Percentiles rank a stretch among this genome's conserved stretches.
These are phyloP conservation scores for Gortyna flavago DNA, from an alignment of 2,888 invertebrate species.

Conservation along the genomic window DNA sequence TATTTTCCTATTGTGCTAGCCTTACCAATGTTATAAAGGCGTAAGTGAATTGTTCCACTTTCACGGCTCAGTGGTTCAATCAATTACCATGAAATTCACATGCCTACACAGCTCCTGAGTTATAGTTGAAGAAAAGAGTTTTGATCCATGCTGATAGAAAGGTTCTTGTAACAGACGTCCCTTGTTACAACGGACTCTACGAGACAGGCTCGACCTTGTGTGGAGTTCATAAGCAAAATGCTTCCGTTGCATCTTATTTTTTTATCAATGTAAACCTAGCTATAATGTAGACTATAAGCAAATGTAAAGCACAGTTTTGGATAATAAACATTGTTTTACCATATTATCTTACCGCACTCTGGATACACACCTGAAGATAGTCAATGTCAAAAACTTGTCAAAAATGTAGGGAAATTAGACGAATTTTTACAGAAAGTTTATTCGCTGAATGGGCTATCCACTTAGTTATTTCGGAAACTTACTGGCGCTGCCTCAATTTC, in stretches of 20 bases:
- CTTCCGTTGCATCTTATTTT: no score
- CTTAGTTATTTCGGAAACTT: background rate
- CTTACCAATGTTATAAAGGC: slow-evolving; percentile 33
- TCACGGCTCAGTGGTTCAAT: slow-evolving; percentile 39
- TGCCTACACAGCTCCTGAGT: background rate
- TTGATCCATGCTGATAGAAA: background rate
- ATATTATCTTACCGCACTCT: background rate
- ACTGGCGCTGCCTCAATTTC: no score
- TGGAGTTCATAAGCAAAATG: no score
- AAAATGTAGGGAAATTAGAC: no score
- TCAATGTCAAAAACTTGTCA: no score
- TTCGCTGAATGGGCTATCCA: background rate
- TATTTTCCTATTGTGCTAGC: slow-evolving; percentile 25
- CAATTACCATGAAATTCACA: slow-evolving; percentile 40
- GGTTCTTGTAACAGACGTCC: background rate
- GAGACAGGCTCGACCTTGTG: no score
- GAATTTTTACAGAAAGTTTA: background rate
- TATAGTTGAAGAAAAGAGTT: background rate
- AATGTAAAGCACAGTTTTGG: no score
- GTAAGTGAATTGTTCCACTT: slow-evolving; percentile 65
- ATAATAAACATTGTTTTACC: no score
- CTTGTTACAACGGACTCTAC: background rate
- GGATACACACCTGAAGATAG: no score
- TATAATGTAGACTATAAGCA: no score
- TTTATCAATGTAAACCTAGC: no score